These are phyloP conservation scores for Abscondita cerata DNA, from an alignment of 2,888 invertebrate genomes.

Conservation along the genomic window DNA sequence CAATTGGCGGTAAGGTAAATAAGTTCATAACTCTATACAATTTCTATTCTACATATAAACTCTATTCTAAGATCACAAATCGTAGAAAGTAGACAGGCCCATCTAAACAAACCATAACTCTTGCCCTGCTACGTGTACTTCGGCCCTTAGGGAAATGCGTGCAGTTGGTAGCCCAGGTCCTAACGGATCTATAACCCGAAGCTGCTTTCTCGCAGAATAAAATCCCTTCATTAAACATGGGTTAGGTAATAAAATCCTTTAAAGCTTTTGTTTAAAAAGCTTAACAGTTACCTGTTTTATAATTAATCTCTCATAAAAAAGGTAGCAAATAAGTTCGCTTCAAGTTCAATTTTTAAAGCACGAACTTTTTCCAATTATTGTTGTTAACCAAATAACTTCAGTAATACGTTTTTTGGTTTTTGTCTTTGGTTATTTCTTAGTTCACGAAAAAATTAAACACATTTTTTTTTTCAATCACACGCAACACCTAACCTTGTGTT, in stretches of 20 bases:
- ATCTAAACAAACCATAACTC: constrained; percentile 53
- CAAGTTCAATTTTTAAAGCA: neutral
- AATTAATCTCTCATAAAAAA: too few species aligned
- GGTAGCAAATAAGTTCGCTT: neutral
- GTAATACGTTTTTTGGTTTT: too few species aligned
- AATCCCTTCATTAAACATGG: constrained; percentile 26
- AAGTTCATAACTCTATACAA: constrained; percentile 31
- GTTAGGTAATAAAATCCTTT: constrained; percentile 19
- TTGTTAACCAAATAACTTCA: too few species aligned
- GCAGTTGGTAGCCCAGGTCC: constrained; percentile 37
- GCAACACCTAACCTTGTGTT: too few species aligned
- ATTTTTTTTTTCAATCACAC: too few species aligned
- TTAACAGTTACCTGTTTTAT: constrained; percentile 6
- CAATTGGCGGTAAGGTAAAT: neutral
- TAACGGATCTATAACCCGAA: constrained; percentile 29
- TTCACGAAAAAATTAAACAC: too few species aligned
- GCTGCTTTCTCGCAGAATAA: constrained; percentile 25
- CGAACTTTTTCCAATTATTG: too few species aligned
- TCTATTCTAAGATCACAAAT: constrained; percentile 49
- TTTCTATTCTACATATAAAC: constrained; percentile 48
- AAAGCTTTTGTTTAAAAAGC: constrained; percentile 5
- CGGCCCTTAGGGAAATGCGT: constrained; percentile 41
- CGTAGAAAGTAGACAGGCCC: constrained; percentile 48
- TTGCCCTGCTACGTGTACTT: constrained; percentile 40
- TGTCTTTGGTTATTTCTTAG: too few species aligned